A percentile compares a stretch with the other conserved stretches of the same genome.
Evolutionary conservation across 2,888 invertebrate species (phyloP).

Genomic region (Phaedon cochleariae): DNA sequence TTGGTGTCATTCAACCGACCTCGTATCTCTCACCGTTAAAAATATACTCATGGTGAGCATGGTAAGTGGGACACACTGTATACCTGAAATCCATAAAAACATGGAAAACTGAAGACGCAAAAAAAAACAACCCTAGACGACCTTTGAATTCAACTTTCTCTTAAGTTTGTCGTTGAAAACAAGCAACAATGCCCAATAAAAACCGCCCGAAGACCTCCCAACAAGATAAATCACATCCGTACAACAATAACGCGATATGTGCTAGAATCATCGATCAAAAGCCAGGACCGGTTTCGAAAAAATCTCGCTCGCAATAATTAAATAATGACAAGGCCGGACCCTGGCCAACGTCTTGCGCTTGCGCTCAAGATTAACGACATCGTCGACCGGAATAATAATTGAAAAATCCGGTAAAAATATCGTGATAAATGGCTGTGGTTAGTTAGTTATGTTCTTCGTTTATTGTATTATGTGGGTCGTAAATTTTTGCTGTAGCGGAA

Average conservation of each 20-base stretch:
- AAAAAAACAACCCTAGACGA: not conserved
- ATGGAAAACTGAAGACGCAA: not conserved
- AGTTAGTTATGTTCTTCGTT: no score
- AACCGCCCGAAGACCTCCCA: not conserved
- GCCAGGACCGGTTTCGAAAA: not conserved
- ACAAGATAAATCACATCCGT: not conserved
- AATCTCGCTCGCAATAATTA: not conserved
- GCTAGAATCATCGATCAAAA: not conserved
- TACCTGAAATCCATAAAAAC: no score
- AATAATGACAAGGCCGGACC: not conserved
- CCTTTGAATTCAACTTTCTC: not conserved
- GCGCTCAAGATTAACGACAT: no score
- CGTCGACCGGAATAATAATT: slow-evolving; percentile 22
- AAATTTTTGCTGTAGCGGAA: slow-evolving; percentile 12
- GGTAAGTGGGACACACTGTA: no score
- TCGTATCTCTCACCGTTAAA: no score
- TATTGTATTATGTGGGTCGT: slow-evolving; percentile 32
- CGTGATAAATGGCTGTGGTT: slow-evolving; percentile 27
- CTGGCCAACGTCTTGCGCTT: no score
- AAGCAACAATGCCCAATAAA: not conserved
- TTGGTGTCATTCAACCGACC: no score
- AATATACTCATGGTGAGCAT: no score
- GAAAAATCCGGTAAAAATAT: slow-evolving; percentile 31
- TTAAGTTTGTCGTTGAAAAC: not conserved
- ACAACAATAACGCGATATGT: not conserved